These are phyloP conservation scores for Syndactyla subalaris DNA, from an alignment of 2,797 vertebrate species.

Conservation along the genomic window DNA sequence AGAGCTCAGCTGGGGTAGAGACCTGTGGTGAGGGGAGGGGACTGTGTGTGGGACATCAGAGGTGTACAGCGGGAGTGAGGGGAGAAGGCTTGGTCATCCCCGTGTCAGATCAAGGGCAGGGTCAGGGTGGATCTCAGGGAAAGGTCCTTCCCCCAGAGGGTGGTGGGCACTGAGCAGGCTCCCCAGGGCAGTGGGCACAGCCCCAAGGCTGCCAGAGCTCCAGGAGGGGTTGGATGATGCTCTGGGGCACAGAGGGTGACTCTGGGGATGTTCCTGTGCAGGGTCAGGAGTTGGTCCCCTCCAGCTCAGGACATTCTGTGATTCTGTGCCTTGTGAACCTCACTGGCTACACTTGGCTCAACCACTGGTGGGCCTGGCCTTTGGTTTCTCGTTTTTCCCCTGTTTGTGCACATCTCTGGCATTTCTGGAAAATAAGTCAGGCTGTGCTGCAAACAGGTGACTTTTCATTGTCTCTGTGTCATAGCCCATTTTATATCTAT, in stretches of 20 bases:
- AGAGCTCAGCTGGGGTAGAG: not conserved
- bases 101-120: not conserved
- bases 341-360: not conserved
- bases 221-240: not conserved
- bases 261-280: not conserved
- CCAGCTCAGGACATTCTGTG: not conserved
- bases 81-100: not conserved
- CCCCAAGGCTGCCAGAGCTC: not conserved
- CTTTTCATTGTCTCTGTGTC: not conserved
- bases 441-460: not conserved
- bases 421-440: not conserved
- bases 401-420: not conserved
- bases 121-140: too few relatives aligned
- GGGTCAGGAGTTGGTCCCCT: not conserved
- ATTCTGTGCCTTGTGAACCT: not conserved
- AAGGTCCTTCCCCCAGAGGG: not conserved
- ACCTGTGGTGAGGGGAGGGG: accelerated
- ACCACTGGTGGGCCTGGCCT: accelerated
- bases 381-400: not conserved
- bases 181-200: not conserved
- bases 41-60: not conserved
- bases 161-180: not conserved
- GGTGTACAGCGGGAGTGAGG: accelerated
- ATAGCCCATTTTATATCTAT: not conserved
- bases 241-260: not conserved